phyloP scores from a whole-genome alignment of 2,113 vertebrate species.

The Elephantulus edwardii region DNA sequence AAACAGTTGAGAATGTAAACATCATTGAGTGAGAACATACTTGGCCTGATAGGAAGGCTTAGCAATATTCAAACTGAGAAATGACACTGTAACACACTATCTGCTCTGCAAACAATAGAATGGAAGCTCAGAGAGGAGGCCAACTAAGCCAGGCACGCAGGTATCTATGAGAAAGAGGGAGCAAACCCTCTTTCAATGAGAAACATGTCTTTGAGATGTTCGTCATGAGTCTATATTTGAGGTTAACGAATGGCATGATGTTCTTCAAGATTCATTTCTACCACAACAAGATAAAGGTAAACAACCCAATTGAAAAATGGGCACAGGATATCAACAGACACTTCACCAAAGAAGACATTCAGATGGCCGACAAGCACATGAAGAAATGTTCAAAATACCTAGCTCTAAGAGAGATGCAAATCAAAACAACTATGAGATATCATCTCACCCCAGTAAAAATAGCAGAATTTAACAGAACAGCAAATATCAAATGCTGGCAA shows the following conservation, averaged over 20 bases:
- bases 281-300: too few relatives aligned
- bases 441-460: too few relatives aligned
- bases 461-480: too few relatives aligned
- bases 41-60: not conserved
- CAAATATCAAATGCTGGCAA: too few relatives aligned
- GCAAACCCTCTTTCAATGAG: not conserved
- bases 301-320: too few relatives aligned
- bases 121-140: not conserved
- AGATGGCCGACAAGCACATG: too few relatives aligned
- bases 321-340: too few relatives aligned
- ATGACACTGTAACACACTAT: not conserved
- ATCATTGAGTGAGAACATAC: not conserved
- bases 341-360: too few relatives aligned
- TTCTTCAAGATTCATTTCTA: not conserved
- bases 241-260: fast-evolving
- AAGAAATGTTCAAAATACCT: too few relatives aligned
- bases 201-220: not conserved
- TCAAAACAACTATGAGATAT: too few relatives aligned
- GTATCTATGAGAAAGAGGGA: not conserved
- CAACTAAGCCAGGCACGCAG: not conserved
- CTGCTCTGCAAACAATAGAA: not conserved
- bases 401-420: too few relatives aligned
- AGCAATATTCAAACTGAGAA: not conserved
- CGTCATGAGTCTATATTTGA: not conserved
- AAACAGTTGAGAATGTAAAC: not conserved